These are phyloP conservation scores for Listronotus bonariensis DNA, from an alignment of 1,140 invertebrate species.

Conservation along the genomic window DNA sequence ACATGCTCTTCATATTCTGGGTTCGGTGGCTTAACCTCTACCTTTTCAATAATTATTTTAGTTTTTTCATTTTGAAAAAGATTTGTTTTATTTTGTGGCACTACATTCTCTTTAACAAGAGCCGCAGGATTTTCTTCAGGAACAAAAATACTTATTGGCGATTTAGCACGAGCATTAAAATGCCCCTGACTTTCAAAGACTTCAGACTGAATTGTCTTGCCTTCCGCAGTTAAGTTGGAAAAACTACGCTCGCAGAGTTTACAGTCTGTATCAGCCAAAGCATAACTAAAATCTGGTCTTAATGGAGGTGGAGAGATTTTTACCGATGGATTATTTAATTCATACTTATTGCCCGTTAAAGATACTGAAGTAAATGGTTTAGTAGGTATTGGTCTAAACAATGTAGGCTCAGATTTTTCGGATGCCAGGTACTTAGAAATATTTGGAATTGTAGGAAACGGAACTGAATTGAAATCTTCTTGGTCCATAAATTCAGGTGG, in stretches of 20 bases:
- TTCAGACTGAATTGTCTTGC: slow-evolving; percentile 49
- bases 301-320: slow-evolving; percentile 23
- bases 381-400: slow-evolving; percentile 25
- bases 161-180: slow-evolving; percentile 47
- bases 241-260: slow-evolving; percentile 43
- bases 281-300: slow-evolving; percentile 50
- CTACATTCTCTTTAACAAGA: slow-evolving; percentile 10
- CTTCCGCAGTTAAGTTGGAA: slow-evolving; percentile 16
- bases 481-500: slow-evolving; percentile 22
- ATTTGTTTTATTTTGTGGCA: slow-evolving; percentile 11
- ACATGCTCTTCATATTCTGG: slow-evolving; percentile 44
- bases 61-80: slow-evolving; percentile 15
- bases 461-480: slow-evolving; percentile 9
- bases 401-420: slow-evolving; percentile 18
- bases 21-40: slow-evolving; percentile 35
- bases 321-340: slow-evolving; percentile 34
- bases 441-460: slow-evolving; percentile 44
- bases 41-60: slow-evolving; percentile 38
- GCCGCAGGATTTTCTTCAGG: slow-evolving; percentile 38
- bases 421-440: slow-evolving; percentile 40
- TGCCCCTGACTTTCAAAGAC: slow-evolving; percentile 53
- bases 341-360: slow-evolving; percentile 42
- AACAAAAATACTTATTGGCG: slow-evolving; percentile 48
- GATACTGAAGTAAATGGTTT: slow-evolving; percentile 40
- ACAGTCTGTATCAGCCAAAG: slow-evolving; percentile 34